Percentiles rank a stretch among this genome's conserved stretches.
These are phyloP conservation scores for Acanthochromis polyacanthus DNA, from an alignment of 2,113 vertebrate genomes.

Conservation along the genomic window DNA sequence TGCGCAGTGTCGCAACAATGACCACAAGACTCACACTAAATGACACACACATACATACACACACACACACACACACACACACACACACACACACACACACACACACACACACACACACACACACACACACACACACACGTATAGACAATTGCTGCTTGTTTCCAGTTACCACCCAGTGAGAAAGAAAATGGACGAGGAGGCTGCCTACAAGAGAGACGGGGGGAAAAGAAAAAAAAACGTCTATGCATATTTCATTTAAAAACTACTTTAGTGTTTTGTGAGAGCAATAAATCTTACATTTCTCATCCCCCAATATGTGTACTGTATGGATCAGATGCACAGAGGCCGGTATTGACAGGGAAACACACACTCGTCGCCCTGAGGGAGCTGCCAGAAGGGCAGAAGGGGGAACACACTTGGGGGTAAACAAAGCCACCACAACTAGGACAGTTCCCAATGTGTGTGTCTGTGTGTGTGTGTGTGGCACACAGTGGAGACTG, in stretches of 20 bases:
- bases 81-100: constrained; percentile 17
- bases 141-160: constrained; percentile 68
- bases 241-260: not conserved
- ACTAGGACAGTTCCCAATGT: constrained; percentile 47
- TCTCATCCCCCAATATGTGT: not conserved
- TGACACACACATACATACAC: constrained; percentile 27
- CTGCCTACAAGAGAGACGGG: not conserved
- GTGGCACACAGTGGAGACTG: constrained; percentile 60
- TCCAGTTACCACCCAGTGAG: constrained; percentile 74
- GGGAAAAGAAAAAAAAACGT: too few relatives aligned
- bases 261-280: not conserved
- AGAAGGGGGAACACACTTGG: constrained; percentile 65
- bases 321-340: constrained; percentile 15
- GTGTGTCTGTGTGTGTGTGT: constrained; percentile 31
- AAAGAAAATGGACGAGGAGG: constrained; percentile 23
- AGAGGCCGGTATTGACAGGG: constrained; percentile 40
- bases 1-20: constrained; percentile 81
- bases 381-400: constrained; percentile 57
- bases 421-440: constrained; percentile 75
- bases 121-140: constrained; percentile 15
- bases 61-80: constrained; percentile 30
- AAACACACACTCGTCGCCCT: constrained; percentile 47
- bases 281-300: not conserved
- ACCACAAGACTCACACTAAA: constrained; percentile 65
- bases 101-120: constrained; percentile 29